A percentile compares a stretch with the other conserved stretches of the same genome.
Evolutionary conservation across 2,797 vertebrate species (phyloP).

Genomic region (Diglossa cyanea): DNA sequence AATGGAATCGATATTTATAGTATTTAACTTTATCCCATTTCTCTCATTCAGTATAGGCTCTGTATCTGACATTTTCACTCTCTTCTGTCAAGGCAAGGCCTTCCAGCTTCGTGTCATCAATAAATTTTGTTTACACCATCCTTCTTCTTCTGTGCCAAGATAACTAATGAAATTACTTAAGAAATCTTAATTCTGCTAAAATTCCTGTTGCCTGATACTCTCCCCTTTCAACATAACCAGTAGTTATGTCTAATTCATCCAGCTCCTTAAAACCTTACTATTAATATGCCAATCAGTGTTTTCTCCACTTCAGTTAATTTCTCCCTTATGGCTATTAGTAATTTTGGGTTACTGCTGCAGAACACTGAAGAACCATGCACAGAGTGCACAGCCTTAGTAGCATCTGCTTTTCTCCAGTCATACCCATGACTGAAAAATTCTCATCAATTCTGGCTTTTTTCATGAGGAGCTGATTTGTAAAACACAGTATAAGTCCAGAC

Average conservation of each 20-base stretch:
- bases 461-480: neutral
- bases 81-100: neutral
- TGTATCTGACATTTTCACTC: neutral
- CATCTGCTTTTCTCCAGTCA: neutral
- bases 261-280: neutral
- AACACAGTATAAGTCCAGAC: neutral
- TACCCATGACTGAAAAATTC: neutral
- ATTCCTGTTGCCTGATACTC: neutral
- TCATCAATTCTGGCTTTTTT: neutral
- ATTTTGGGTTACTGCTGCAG: neutral
- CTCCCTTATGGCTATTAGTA: neutral
- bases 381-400: neutral
- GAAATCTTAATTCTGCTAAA: neutral
- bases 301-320: neutral
- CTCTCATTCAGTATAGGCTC: neutral
- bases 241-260: neutral
- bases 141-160: neutral
- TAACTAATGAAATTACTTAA: neutral
- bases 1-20: neutral
- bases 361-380: neutral
- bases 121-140: neutral
- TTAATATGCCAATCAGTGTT: neutral
- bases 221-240: neutral
- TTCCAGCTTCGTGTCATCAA: neutral
- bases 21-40: neutral